Base-by-base conservation (phyloP, 1,140 invertebrate genomes). In the Andrena cerasifolii region DNA sequence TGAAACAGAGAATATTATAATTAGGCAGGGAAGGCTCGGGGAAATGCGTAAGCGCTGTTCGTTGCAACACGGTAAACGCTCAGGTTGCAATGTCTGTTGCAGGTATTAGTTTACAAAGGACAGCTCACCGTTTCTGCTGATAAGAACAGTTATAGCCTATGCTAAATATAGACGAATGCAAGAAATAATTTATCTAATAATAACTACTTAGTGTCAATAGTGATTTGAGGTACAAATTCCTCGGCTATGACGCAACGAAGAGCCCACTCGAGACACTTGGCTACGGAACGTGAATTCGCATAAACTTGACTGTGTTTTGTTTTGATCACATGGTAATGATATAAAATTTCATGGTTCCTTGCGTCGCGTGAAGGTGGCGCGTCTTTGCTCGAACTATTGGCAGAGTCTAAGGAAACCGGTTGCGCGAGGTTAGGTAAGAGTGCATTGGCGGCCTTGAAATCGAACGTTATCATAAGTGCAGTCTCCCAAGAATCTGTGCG, bases 401-500 rank as follows among this genome's bases (percentile, higher is more conserved):
- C 26, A 49, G 24, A 61, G 65, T 49, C n/a, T 47, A 12, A 74
- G 51, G 16, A 3, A 83, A 83, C 82, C 70, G 80, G 80, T 83
- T 83, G 59, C 36, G 33, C 49, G 14, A 3, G 24, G 12, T 54
- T 68, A 24, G 65, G 75, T 73, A 51, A 36, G n/a, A 63, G 49
- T 58, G 45, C 33, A 51, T 49, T 61, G 18, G 6, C 58, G 72
- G 26, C 80, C 80, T 83, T 83, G 82, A 70, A 70, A 83, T 73
- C 65, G 45, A 40, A 14, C 40, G 31, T 83, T 83, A 83, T 83
- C 70, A 74, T 28, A 49, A 70, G 28, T 51, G 21, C 47, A 68
- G n/a, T 75, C 24, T 33, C 36, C 12, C 49, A 24, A 63, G 36
- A 24, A 63, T 68, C 33, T 24, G 8, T 40, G 16, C 33, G 49